phyloP scores from a whole-genome alignment of 2,888 invertebrate genomes.

The Melieria crassipennis region DNA sequence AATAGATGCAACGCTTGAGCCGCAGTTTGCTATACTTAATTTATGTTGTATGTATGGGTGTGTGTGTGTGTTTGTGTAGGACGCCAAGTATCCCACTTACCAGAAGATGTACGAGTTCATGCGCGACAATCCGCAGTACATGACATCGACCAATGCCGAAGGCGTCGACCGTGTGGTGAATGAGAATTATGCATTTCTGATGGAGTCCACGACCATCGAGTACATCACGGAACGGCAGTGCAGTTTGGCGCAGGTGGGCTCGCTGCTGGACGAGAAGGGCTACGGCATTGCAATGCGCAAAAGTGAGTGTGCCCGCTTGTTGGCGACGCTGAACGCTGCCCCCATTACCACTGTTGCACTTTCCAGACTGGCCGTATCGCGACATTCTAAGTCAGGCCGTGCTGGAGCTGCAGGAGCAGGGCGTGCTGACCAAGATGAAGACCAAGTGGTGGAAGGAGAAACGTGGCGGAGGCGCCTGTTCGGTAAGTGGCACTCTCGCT shows the following conservation, averaged over 20 bases:
- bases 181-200: conserved; percentile 77
- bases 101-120: conserved; percentile 84
- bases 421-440: conserved; percentile 80
- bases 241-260: conserved; percentile 71
- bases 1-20: background rate
- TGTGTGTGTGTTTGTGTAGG: conserved; percentile 62
- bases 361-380: conserved; percentile 70
- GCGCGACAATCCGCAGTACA: conserved; percentile 72
- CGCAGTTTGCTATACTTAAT: background rate
- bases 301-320: conserved; percentile 64
- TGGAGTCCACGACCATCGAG: conserved; percentile 83
- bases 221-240: conserved; percentile 76
- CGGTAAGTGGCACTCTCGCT: conserved; percentile 66
- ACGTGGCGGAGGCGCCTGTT: conserved; percentile 78
- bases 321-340: too few species aligned
- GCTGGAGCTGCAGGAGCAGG: conserved; percentile 85
- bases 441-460: conserved; percentile 92
- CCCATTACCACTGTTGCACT: too few species aligned
- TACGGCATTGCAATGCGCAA: conserved; percentile 79
- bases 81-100: conserved; percentile 80
- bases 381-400: conserved; percentile 83
- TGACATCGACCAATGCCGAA: conserved; percentile 68
- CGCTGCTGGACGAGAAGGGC: conserved; percentile 76
- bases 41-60: background rate
- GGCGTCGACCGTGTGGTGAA: conserved; percentile 69